phyloP scores from a whole-genome alignment of 2,113 vertebrate genomes.

The Rhynchopsitta pachyrhyncha region DNA sequence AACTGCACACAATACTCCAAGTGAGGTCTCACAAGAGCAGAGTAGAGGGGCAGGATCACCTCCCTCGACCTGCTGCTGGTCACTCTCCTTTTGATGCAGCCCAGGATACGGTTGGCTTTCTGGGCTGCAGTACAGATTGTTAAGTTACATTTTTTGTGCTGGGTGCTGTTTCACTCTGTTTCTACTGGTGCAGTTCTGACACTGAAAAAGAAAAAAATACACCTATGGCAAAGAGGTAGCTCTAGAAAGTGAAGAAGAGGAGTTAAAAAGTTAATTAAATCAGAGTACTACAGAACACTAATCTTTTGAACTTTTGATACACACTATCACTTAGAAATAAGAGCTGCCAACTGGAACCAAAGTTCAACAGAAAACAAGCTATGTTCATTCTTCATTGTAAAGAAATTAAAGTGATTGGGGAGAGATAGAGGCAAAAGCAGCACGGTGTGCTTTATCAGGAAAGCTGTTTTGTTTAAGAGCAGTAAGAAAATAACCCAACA shows the following conservation, averaged over 20 bases:
- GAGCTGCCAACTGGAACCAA: background rate
- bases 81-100: no score
- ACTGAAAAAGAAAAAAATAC: background rate
- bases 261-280: background rate
- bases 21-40: no score
- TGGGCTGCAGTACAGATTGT: background rate
- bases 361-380: background rate
- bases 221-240: background rate
- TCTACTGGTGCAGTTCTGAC: background rate
- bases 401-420: background rate
- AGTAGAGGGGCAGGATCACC: no score
- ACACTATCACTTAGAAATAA: background rate
- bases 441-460: background rate
- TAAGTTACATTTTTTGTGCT: background rate
- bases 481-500: background rate
- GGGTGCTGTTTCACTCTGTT: background rate
- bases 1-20: no score
- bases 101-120: no score
- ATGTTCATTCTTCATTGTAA: background rate
- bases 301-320: background rate
- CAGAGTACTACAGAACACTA: background rate
- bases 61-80: no score
- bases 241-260: background rate
- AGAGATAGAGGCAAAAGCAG: background rate
- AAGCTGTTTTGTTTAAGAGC: background rate